Conservation (phyloP, 2,888 invertebrate species). For the Antheraea yamamai region DNA sequence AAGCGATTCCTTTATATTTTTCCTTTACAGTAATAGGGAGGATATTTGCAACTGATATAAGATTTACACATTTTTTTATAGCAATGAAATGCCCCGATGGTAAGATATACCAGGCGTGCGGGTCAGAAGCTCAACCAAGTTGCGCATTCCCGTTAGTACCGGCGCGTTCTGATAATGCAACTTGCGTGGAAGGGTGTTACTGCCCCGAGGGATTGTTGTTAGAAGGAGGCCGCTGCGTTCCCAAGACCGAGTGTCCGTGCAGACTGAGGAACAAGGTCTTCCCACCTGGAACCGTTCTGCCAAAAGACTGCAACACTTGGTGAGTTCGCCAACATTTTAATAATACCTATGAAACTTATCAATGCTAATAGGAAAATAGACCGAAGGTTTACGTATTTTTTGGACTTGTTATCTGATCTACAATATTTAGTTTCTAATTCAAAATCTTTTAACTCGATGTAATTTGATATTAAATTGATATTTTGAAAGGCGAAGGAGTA, state of each 20-base stretch:
- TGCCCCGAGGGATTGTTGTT: slow-evolving; percentile 90
- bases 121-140: slow-evolving; percentile 86
- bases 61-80: slow-evolving; percentile 51
- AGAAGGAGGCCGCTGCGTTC: slow-evolving; percentile 89
- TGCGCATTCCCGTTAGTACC: slow-evolving; percentile 83
- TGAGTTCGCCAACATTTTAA: slow-evolving; percentile 45
- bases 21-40: no score
- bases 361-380: not conserved
- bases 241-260: slow-evolving; percentile 89
- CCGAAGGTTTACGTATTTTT: no score
- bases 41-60: not conserved
- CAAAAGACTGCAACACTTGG: slow-evolving; percentile 94
- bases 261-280: slow-evolving; percentile 87
- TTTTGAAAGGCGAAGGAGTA: no score
- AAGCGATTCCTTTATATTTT: no score
- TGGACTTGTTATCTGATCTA: not conserved
- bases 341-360: not conserved
- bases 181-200: slow-evolving; percentile 94
- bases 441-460: no score
- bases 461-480: no score
- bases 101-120: slow-evolving; percentile 90
- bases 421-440: no score
- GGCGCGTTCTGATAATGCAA: slow-evolving; percentile 53
- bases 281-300: slow-evolving; percentile 85
- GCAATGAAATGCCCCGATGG: slow-evolving; percentile 90